A percentile compares a stretch with the other conserved stretches of the same genome.
Conservation (phyloP, 2,797 vertebrate species). For the Enteromius radiatus region DNA sequence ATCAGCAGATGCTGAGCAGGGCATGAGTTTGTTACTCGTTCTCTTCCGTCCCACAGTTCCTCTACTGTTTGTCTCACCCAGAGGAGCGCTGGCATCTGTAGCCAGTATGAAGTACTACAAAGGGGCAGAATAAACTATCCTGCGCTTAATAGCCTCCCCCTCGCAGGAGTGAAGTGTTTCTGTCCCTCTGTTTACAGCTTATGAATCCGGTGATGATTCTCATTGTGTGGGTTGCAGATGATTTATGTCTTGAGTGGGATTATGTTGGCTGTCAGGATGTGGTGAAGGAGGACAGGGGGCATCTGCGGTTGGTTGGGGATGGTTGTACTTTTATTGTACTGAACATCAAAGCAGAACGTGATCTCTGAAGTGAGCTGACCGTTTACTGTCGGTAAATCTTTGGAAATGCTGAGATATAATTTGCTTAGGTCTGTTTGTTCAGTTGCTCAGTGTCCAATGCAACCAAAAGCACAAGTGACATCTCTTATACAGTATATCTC, state of each 20-base stretch:
- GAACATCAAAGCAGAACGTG: constrained; percentile 49
- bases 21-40: constrained; percentile 21
- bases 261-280: constrained; percentile 46
- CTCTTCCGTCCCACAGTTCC: constrained; percentile 16
- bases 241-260: constrained; percentile 48
- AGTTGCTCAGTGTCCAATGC: neutral
- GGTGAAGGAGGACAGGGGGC: constrained; percentile 36
- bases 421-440: neutral
- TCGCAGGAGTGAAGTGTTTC: constrained; percentile 42
- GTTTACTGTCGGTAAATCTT: constrained; percentile 15
- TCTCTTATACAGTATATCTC: neutral
- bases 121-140: constrained; percentile 30
- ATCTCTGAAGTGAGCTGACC: constrained; percentile 35
- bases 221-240: constrained; percentile 29
- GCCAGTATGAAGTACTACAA: constrained; percentile 28
- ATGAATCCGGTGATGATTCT: constrained; percentile 45
- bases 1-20: constrained; percentile 38
- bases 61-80: constrained; percentile 38
- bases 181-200: constrained; percentile 50
- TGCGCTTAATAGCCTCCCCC: constrained; percentile 31
- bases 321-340: constrained; percentile 41
- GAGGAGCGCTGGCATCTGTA: constrained; percentile 37
- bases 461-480: neutral
- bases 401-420: constrained; percentile 14
- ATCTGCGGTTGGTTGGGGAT: constrained; percentile 13